Conservation (phyloP, 2,113 vertebrate genomes). For the Amblyornis subalaris region DNA sequence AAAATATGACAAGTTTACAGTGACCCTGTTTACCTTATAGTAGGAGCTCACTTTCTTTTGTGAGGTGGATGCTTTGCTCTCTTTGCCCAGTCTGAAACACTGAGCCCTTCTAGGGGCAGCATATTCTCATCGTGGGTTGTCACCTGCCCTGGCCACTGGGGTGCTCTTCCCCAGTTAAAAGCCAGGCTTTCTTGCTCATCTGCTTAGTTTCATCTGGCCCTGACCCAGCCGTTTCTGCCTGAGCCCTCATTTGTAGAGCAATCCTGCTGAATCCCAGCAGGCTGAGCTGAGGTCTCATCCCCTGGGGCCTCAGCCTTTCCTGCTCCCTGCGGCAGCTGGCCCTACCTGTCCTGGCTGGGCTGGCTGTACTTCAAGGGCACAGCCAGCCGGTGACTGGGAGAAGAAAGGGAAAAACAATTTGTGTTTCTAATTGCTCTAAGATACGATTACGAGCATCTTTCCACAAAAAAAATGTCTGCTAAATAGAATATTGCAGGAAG, state of each 20-base stretch:
- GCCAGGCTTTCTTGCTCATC: neutral
- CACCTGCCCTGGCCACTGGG: neutral
- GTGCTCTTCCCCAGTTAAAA: neutral
- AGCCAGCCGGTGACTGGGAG: neutral
- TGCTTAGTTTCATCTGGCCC: neutral
- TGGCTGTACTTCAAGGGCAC: neutral
- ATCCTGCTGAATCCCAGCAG: neutral
- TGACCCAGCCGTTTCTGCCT: neutral
- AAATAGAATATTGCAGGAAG: neutral
- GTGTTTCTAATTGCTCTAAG: neutral
- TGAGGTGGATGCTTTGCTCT: neutral
- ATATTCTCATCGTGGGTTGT: neutral
- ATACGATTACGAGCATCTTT: neutral
- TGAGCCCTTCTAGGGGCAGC: accelerated
- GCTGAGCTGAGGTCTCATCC: neutral
- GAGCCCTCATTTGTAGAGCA: neutral
- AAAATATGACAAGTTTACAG: neutral
- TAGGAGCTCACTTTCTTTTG: neutral
- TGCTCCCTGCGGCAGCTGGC: neutral
- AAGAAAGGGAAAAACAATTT: slow-evolving; percentile 5
- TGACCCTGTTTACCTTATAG: neutral
- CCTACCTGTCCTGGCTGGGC: neutral
- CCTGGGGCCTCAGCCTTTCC: neutral
- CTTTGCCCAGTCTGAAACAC: neutral
- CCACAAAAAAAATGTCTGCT: neutral